Evolutionary conservation across 1,140 invertebrate genomes (phyloP), one percentile per base, ranked within the genome.

Genomic region (Lysiphlebus fabarum): DNA sequence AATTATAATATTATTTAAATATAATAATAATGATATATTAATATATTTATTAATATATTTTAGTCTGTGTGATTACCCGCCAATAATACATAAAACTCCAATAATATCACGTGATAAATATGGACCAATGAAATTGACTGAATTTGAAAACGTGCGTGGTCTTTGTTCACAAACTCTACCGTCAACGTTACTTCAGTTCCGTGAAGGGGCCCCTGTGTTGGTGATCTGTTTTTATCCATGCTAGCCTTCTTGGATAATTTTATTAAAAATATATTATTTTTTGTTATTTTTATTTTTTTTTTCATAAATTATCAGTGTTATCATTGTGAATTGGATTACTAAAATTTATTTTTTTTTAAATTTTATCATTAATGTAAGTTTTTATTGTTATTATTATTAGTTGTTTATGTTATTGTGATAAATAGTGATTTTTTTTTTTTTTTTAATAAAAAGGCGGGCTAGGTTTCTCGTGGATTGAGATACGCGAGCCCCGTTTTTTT

Each of bases 81-180:
- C 63, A 70, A 73, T 72, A 48, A 33, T 17, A 38, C 34, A 34
- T 12, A 5, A 7, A 12, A 10, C 37, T 34, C 42, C 56, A 47
- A 34, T 40, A 34, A 17, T 37, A 57, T 56, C 76, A 78, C 76
- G 75, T 78, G 76, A 77, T 61, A 5, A 5, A 0, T 4, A 4
- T 7, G n/a, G 53, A 12, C 76, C 74, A 78, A 77, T 78, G 58
- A 17, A 3, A 36, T 53, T 11, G 14, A 51, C 53, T 59, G 68
- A 71, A 79, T 79, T 79, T 79, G 75, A 79, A 79, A 51, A 79
- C 72, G 75, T 78, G 73, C 76, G 73, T 78, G 73, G 72, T 77
- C 76, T 79, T 78, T 79, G 77, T 79, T 76, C 74, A 74, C 67
- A 67, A n/a, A 74, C 67, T 70, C 65, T 62, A 65, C 69, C 69